phyloP scores from a whole-genome alignment of 2,113 vertebrate genomes.

The Percopsis transmontana region DNA sequence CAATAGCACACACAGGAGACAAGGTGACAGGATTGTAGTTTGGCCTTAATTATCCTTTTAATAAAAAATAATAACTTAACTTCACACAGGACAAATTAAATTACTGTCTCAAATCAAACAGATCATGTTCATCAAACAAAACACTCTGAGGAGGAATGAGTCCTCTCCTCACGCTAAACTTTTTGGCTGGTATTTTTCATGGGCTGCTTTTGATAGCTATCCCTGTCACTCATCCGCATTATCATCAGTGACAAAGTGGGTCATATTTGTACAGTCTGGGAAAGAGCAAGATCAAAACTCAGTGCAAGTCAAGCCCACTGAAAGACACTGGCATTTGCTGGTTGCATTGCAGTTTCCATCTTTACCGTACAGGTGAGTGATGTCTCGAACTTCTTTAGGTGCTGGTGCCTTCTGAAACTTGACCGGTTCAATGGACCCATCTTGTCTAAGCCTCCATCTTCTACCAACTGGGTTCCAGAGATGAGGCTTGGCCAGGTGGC shows the following conservation, averaged over 20 bases:
- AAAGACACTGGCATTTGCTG: conserved; percentile 19
- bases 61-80: neutral
- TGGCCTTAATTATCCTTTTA: neutral
- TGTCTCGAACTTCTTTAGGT: conserved; percentile 21
- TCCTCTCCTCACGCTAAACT: conserved; percentile 27
- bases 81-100: neutral
- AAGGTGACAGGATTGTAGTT: neutral
- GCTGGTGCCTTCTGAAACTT: conserved; percentile 21
- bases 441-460: no score
- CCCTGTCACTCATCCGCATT: no score
- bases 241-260: no score
- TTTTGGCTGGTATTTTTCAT: conserved; percentile 17
- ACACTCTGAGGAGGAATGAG: no score
- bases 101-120: conserved; percentile 15
- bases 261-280: no score
- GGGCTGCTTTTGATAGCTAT: no score
- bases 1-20: no score
- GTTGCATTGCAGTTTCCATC: conserved; percentile 16
- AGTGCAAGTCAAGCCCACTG: conserved; percentile 23
- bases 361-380: conserved; percentile 20
- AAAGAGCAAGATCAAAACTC: no score
- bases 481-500: no score
- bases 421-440: conserved; percentile 13
- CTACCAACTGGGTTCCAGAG: no score
- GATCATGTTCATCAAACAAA: conserved; percentile 21